Evolutionary conservation across 2,888 invertebrate genomes (phyloP).

Genomic region (Dasypolia templi): DNA sequence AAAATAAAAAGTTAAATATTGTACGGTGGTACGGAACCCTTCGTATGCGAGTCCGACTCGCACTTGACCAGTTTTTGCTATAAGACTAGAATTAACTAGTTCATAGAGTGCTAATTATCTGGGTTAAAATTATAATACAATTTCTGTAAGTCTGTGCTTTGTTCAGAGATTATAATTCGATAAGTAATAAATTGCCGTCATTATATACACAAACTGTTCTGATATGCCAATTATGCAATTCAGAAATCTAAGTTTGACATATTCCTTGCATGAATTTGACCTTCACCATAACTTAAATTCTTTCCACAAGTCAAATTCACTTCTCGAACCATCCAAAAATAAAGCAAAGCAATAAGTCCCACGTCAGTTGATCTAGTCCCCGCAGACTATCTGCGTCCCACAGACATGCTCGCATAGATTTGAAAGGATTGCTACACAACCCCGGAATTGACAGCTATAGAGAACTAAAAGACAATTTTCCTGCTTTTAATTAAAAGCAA

Average conservation of each 20-base stretch:
- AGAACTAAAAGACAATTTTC: conserved; percentile 32
- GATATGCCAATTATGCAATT: neutral
- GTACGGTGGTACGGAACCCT: too few relatives aligned
- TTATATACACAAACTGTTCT: too few relatives aligned
- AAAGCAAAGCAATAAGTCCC: conserved; percentile 49
- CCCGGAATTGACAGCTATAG: conserved; percentile 49
- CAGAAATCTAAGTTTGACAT: neutral
- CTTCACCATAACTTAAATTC: neutral
- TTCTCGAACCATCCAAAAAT: neutral
- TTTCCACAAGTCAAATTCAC: neutral
- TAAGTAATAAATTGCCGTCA: neutral
- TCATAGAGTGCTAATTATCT: neutral
- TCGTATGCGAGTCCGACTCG: too few relatives aligned
- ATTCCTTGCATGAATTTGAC: neutral
- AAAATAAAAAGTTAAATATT: too few relatives aligned
- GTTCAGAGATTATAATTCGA: neutral
- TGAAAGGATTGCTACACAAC: conserved; percentile 67
- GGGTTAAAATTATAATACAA: neutral
- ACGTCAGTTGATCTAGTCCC: conserved; percentile 42
- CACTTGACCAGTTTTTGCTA: too few relatives aligned
- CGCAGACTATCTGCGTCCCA: conserved; percentile 66
- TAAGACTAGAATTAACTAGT: neutral
- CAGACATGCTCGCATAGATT: conserved; percentile 68
- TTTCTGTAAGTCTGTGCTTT: neutral
- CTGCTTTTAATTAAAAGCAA: conserved; percentile 24